Base-by-base conservation (phyloP, 2,888 invertebrate genomes). In the Tetropium fuscum region DNA sequence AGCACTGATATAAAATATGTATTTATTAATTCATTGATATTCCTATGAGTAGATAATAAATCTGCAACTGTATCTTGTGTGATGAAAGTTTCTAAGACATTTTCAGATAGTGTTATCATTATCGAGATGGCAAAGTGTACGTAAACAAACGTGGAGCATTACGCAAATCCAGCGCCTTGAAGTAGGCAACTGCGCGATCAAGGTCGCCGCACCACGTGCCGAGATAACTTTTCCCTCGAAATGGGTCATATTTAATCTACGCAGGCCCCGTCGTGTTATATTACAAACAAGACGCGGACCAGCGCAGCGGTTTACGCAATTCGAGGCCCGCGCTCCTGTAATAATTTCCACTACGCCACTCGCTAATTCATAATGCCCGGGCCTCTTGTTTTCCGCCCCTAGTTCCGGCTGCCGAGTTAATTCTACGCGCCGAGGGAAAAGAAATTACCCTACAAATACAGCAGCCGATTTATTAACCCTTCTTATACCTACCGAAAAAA, bases 211-310 rank as follows among this genome's bases (percentile, higher is more conserved):
- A 32, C 49, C 49, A 57, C 43, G 34, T 57, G 49, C 49, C 48
- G 11, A 10, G 27, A 34, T 32, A 49, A 57, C 22, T 36, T 36
- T 30, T 41, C 49, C 25, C 40, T 16, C 10, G 32, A 40, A 56
- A 53, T 61, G 45, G 61, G 61, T 61, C 57, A 61, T 58, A 49
- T 53, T 54, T 60, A 54, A 22, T 19, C 18, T n/a, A 43, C 43
- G 48, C 55, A 40, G 41, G 15, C n/a, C n/a, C n/a, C n/a, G n/a
- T n/a, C n/a, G n/a, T n/a, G n/a, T n/a, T n/a, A n/a, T n/a, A n/a
- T n/a, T n/a, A n/a, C n/a, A n/a, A n/a, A n/a, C n/a, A n/a, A n/a
- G n/a, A n/a, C n/a, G n/a, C n/a, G n/a, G n/a, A n/a, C n/a, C n/a
- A n/a, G n/a, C n/a, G n/a, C n/a, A n/a, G n/a, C n/a, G n/a, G n/a